These are phyloP conservation scores for Pteronura brasiliensis DNA, from an alignment of 2,113 vertebrate genomes.

Conservation along the genomic window DNA sequence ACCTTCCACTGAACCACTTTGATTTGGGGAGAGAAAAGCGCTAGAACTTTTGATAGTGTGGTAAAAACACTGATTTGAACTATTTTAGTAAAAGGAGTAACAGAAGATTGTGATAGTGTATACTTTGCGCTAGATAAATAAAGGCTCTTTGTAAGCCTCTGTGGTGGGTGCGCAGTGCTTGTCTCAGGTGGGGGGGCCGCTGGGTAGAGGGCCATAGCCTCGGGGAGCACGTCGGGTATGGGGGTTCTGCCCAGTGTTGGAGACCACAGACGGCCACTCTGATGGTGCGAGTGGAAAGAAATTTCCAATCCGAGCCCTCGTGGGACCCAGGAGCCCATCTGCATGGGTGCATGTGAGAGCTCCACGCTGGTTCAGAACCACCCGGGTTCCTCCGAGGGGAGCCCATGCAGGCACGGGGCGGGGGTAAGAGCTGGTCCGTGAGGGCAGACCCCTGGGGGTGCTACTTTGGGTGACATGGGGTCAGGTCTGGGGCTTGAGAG, in stretches of 20 bases:
- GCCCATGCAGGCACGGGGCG: rapidly evolving
- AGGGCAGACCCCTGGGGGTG: neutral
- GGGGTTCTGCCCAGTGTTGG: rapidly evolving
- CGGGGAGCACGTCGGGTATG: neutral
- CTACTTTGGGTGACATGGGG: neutral
- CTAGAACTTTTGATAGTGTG: slow-evolving; percentile 86
- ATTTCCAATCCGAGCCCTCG: rapidly evolving
- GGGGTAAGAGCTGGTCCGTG: rapidly evolving
- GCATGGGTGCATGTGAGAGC: rapidly evolving
- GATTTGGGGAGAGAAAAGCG: slow-evolving; percentile 70
- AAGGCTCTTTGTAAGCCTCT: slow-evolving; percentile 81
- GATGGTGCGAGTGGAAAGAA: neutral
- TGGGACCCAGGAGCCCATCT: neutral
- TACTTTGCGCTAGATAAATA: slow-evolving; percentile 86
- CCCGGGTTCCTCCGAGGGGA: neutral
- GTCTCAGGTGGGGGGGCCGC: rapidly evolving
- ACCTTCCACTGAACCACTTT: slow-evolving; percentile 81
- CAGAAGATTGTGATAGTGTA: slow-evolving; percentile 83
- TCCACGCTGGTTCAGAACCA: rapidly evolving
- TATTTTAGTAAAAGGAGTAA: slow-evolving; percentile 89
- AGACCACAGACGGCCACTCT: rapidly evolving
- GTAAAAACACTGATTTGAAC: slow-evolving; percentile 85
- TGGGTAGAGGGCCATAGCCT: neutral
- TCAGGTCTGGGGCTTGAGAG: rapidly evolving
- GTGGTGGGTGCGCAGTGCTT: neutral